Conservation (phyloP, 2,888 invertebrate genomes). For the Pandemis cinnamomeana region DNA sequence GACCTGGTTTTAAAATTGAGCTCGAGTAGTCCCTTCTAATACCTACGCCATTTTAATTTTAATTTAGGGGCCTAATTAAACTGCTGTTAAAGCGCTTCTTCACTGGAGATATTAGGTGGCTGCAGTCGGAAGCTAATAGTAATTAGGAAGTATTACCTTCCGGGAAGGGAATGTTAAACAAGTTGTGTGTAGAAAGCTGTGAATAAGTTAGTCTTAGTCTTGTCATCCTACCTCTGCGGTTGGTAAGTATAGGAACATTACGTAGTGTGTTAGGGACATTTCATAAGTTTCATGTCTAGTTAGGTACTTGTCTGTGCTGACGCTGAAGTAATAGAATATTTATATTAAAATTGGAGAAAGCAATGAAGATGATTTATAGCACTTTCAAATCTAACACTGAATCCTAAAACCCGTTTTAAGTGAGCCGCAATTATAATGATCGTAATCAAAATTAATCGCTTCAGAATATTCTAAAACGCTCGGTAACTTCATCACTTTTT, state of each 20-base stretch:
- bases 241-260: neutral
- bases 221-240: neutral
- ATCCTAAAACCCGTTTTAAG: slow-evolving; percentile 32
- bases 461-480: slow-evolving; percentile 28
- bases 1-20: neutral
- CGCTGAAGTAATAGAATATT: slow-evolving; percentile 17
- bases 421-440: slow-evolving; percentile 16
- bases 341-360: slow-evolving; percentile 27
- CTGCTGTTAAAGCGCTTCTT: slow-evolving; percentile 30
- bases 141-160: slow-evolving; percentile 31
- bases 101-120: slow-evolving; percentile 28
- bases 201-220: slow-evolving; percentile 2
- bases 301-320: neutral
- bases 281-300: neutral
- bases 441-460: slow-evolving; percentile 26
- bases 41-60: neutral
- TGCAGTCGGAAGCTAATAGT: slow-evolving; percentile 33
- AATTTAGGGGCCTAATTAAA: slow-evolving; percentile 14
- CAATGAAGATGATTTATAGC: slow-evolving; percentile 31
- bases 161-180: slow-evolving; percentile 5
- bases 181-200: neutral
- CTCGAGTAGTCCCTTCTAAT: neutral
- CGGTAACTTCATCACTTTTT: slow-evolving; percentile 16
- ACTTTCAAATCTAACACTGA: slow-evolving; percentile 37
- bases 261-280: neutral